These are phyloP conservation scores for Eulithis testata DNA, from an alignment of 2,888 invertebrate genomes.

Conservation along the genomic window DNA sequence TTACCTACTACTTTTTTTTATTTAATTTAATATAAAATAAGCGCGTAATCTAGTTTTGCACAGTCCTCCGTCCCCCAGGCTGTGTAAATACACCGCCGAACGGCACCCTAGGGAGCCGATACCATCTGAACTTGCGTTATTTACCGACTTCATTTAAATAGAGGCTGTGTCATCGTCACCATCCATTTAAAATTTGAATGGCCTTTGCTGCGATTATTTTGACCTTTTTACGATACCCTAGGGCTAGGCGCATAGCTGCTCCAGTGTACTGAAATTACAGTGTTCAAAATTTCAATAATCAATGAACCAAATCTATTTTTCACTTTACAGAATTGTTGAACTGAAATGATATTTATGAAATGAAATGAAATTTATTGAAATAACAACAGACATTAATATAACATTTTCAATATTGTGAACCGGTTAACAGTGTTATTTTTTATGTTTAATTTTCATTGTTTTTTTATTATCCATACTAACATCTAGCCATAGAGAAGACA, in stretches of 20 bases:
- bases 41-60: not conserved
- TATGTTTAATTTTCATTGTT: no score
- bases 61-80: not conserved
- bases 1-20: no score
- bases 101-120: slow-evolving; percentile 35
- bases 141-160: slow-evolving; percentile 41
- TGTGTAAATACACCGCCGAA: slow-evolving; percentile 36
- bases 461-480: no score
- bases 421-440: no score
- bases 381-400: no score
- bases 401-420: no score
- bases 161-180: slow-evolving; percentile 31
- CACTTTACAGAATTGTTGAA: no score
- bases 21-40: not conserved
- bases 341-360: no score
- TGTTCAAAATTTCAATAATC: not conserved
- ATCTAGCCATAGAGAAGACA: no score
- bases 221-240: slow-evolving; percentile 19
- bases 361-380: no score
- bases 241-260: slow-evolving; percentile 8
- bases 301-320: no score
- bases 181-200: slow-evolving; percentile 30
- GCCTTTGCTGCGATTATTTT: slow-evolving; percentile 21
- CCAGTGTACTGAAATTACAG: not conserved
- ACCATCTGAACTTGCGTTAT: slow-evolving; percentile 38